These are phyloP conservation scores for Huso huso DNA, from an alignment of 2,797 vertebrate genomes.

Conservation along the genomic window DNA sequence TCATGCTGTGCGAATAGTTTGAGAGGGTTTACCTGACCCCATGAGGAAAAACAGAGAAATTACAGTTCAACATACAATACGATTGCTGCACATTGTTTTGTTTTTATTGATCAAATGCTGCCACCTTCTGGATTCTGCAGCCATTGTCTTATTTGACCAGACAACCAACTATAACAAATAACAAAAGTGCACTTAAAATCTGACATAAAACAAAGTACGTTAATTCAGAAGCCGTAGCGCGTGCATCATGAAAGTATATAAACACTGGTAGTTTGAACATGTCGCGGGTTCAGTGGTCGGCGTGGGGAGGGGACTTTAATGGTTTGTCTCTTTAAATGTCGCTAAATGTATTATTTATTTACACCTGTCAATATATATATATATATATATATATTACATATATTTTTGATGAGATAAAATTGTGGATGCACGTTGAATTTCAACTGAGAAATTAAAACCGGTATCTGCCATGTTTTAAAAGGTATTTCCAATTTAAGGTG, in stretches of 20 bases:
- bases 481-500: slow-evolving; percentile 9
- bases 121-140: slow-evolving; percentile 24
- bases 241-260: neutral
- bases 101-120: slow-evolving; percentile 21
- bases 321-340: slow-evolving; percentile 10
- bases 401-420: neutral
- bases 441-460: neutral
- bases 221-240: no score
- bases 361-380: slow-evolving; percentile 16
- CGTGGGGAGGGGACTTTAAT: neutral
- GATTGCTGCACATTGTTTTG: neutral
- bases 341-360: slow-evolving; percentile 1
- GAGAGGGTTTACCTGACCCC: neutral
- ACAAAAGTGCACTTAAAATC: neutral
- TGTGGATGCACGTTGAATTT: neutral
- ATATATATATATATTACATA: neutral
- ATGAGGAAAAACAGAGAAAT: neutral
- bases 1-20: neutral
- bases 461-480: neutral
- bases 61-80: neutral
- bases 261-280: neutral
- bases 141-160: neutral
- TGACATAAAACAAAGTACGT: neutral
- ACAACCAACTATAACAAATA: slow-evolving; percentile 6
- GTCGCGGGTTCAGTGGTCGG: neutral